phyloP scores from a whole-genome alignment of 2,113 vertebrate species.

The Chaetura pelagica region DNA sequence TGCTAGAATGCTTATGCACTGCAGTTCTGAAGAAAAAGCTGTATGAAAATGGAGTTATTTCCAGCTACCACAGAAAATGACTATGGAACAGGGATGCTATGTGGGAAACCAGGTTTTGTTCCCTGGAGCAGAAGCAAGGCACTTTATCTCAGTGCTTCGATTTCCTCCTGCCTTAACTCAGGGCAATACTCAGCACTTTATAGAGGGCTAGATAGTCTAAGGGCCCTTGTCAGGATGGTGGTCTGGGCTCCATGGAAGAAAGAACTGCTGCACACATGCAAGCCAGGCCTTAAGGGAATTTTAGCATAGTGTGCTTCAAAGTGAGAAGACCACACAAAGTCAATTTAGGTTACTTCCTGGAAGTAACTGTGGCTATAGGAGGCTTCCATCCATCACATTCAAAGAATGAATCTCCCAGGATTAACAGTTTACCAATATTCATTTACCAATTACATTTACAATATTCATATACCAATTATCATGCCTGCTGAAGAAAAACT shows the following conservation, averaged over 20 bases:
- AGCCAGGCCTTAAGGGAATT: background rate
- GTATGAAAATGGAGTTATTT: slow-evolving; percentile 29
- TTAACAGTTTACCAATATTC: background rate
- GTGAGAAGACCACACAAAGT: background rate
- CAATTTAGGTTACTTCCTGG: background rate
- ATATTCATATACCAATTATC: background rate
- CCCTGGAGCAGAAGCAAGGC: background rate
- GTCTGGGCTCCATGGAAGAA: background rate
- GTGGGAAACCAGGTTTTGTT: background rate
- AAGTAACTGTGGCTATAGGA: background rate
- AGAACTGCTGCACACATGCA: fast-evolving
- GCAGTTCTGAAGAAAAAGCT: background rate
- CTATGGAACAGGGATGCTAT: background rate
- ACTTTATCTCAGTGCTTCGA: background rate
- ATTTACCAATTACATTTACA: no score
- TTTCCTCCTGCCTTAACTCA: background rate
- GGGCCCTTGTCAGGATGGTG: background rate
- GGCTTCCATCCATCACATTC: background rate
- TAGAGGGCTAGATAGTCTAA: background rate
- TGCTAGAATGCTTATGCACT: background rate
- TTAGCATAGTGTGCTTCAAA: background rate
- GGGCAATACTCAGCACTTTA: background rate
- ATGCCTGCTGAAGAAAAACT: background rate
- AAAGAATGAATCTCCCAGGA: background rate
- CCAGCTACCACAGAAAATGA: background rate